Base-by-base conservation (phyloP, 2,113 vertebrate genomes). In the Lepisosteus osseus region DNA sequence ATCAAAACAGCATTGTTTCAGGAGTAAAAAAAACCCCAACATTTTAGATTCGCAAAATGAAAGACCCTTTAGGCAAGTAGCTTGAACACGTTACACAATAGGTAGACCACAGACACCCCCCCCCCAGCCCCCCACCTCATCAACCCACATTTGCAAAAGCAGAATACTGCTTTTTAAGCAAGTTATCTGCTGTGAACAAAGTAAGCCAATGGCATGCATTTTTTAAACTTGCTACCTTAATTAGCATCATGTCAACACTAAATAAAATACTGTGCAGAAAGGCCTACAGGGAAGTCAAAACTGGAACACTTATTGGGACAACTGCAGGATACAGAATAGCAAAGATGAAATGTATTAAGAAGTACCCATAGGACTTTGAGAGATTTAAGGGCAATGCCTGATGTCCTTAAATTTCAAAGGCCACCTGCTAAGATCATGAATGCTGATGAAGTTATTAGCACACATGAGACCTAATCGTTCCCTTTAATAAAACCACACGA, bases 181-280 rank as follows among this genome's bases (percentile, higher is more conserved):
- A 44, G 13, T 65, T 65, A 55, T 72, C 29, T 0, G 29, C 14
- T 65, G 70, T 65, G 62, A 72, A 65, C 51, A 56, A 65, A 42
- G 44, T 51, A 65, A 65, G 29, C 51, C 63, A 56, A 15, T 65
- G 61, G 70, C 62, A 71, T 45, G 41, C 12, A 40, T 68, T 51
- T 68, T 54, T 59, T 54, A 54, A 54, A 54, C n/a, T 45, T 54
- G 55, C 51, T 43, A 62, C 12, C 64, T 72, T 74, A 67, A 71
- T 76, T 68, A 76, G 66, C 74, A 72, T 59, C 55, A 55, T 54
- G 13, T 65, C 64, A 65, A 62, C 66, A 65, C 55, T 15, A 72
- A 64, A 65, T 63, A 56, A 59, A 69, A 42, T 57, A 40, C 11
- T 12, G 29, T 57, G 54, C 4, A 8, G 54, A 14, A 14, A 42